Evolutionary conservation across 2,888 invertebrate genomes (phyloP).

Genomic region (Brachyptera putata): DNA sequence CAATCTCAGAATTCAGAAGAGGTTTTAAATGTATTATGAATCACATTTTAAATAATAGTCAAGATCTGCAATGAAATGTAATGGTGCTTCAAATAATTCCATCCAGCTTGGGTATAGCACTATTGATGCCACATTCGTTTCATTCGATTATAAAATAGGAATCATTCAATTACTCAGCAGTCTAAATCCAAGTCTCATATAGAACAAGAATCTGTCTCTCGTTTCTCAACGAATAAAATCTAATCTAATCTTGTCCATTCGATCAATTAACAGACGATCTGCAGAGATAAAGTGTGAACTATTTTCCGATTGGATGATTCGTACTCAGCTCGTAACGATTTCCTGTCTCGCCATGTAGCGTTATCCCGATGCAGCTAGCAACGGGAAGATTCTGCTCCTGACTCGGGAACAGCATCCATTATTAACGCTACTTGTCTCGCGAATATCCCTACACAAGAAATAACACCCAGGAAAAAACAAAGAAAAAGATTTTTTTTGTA

Average conservation of each 20-base stretch:
- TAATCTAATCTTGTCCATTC: slow-evolving; percentile 11
- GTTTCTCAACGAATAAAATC: not conserved
- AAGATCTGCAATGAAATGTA: no score
- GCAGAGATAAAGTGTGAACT: slow-evolving; percentile 10
- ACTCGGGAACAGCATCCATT: not conserved
- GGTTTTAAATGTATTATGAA: no score
- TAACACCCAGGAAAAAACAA: not conserved
- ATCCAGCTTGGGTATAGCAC: no score
- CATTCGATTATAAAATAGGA: no score
- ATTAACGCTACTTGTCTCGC: slow-evolving; percentile 4
- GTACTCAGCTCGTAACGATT: not conserved
- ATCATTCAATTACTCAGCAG: no score
- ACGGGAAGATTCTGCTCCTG: slow-evolving; percentile 1
- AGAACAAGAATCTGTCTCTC: no score
- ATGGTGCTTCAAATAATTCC: no score
- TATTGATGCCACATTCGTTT: no score
- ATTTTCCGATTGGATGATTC: slow-evolving; percentile 12
- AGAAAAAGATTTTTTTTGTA: no score
- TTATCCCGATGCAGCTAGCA: not conserved
- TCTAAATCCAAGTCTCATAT: no score
- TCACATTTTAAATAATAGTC: no score
- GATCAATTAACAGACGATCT: slow-evolving; percentile 4
- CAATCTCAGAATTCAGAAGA: no score
- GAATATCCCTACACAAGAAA: not conserved
- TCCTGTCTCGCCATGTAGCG: not conserved